phyloP scores from a whole-genome alignment of 2,113 vertebrate species.

The Neolamprologus kungweensis region DNA sequence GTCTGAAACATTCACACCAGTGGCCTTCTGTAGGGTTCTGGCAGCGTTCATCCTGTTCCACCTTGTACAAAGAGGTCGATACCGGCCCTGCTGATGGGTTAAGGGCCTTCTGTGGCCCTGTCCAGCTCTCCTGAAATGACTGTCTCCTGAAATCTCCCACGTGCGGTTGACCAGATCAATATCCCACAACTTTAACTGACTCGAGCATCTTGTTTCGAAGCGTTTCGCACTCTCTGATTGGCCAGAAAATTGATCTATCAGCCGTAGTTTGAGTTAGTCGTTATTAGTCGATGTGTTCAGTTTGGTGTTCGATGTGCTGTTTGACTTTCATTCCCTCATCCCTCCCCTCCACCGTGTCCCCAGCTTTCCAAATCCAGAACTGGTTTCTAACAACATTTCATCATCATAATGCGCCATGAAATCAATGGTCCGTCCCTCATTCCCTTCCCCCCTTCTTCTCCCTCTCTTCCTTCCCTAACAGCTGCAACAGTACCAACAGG shows the following conservation, averaged over 20 bases:
- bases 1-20: not conserved
- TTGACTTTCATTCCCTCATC: conserved; percentile 29
- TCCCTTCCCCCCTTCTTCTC: conserved; percentile 29
- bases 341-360: conserved; percentile 24
- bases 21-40: not conserved
- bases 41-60: not conserved
- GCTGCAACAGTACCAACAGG: conserved; percentile 92
- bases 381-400: conserved; percentile 55
- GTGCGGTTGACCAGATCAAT: accelerated
- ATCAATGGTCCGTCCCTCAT: conserved; percentile 45
- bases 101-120: not conserved
- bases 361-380: conserved; percentile 53
- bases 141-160: not conserved
- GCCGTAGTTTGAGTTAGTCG: not conserved
- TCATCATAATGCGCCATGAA: conserved; percentile 39
- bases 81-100: not conserved
- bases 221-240: accelerated
- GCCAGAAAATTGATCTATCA: not conserved
- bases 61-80: not conserved
- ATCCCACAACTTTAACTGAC: not conserved
- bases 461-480: conserved; percentile 54
- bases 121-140: accelerated
- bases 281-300: not conserved
- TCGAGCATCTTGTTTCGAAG: accelerated
- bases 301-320: not conserved